These are phyloP conservation scores for Adrianichthys oophorus DNA, from an alignment of 2,797 vertebrate species.

Conservation along the genomic window DNA sequence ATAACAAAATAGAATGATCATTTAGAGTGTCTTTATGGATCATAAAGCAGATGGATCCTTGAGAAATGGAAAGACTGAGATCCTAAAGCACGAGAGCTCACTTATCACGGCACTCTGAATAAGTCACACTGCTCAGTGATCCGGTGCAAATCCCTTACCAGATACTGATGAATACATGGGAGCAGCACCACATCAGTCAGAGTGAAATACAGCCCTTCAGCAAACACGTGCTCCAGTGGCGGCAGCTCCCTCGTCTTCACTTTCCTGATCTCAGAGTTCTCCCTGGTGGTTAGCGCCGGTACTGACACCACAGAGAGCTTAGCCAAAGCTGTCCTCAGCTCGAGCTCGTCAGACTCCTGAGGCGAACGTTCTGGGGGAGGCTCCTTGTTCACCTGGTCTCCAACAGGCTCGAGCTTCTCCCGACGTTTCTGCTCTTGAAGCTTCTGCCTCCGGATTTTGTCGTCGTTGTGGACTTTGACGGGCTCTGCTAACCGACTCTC, in stretches of 20 bases:
- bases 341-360: slow-evolving; percentile 63
- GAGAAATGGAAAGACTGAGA: slow-evolving; percentile 1
- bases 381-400: slow-evolving; percentile 2
- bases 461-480: slow-evolving; percentile 94
- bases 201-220: slow-evolving; percentile 96
- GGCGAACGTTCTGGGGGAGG: background rate
- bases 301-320: slow-evolving; percentile 79
- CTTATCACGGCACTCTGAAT: slow-evolving; percentile 17
- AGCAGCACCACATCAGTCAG: slow-evolving; percentile 92
- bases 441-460: slow-evolving; percentile 95
- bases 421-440: slow-evolving; percentile 81
- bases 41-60: slow-evolving; percentile 13
- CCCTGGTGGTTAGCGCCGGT: slow-evolving; percentile 73
- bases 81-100: slow-evolving; percentile 12
- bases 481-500: slow-evolving; percentile 90
- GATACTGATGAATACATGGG: slow-evolving; percentile 90
- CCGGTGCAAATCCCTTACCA: slow-evolving; percentile 80
- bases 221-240: slow-evolving; percentile 89
- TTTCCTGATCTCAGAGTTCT: slow-evolving; percentile 87
- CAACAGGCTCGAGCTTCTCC: slow-evolving; percentile 7
- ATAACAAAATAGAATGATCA: slow-evolving; percentile 11
- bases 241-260: slow-evolving; percentile 87
- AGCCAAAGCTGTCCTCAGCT: slow-evolving; percentile 85
- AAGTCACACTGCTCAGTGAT: slow-evolving; percentile 13
- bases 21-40: slow-evolving; percentile 12